Base-by-base conservation (phyloP, 1,140 invertebrate species). In the Trichonephila clavipes region DNA sequence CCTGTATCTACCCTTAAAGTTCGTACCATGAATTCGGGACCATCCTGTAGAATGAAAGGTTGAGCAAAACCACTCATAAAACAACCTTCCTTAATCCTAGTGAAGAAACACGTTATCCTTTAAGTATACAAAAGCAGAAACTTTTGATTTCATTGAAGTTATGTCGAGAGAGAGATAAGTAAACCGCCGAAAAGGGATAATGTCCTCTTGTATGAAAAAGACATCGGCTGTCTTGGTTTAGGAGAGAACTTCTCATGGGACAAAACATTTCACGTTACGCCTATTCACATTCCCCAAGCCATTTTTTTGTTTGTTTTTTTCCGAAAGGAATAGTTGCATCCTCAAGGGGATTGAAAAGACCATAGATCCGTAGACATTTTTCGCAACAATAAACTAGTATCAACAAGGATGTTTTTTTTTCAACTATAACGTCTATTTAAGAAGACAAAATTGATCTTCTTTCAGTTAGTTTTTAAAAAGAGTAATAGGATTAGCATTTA, bases 121-220 rank as follows among this genome's bases (percentile, higher is more conserved):
- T 77, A 77, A 77, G 72, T 77, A 28, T 77, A 19, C 72, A 40
- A 28, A 18, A 19, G 28, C 28, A 40, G 72, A 40, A 77, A 28
- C 7, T 51, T 77, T 77, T 77, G 34, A 77, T 77, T 77, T 77
- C 72, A 77, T 77, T 77, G 72, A 77, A 77, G 34, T 77, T 77
- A 28, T 14, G 34, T 40, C 72, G 4, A 18, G 72, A 77, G 28
- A 77, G 72, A 77, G 28, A 77, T 34, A 77, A 77, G 72, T 77
- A 77, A 77, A 77, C 40, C 72, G 72, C 19, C 28, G 28, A 77
- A 77, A 77, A 28, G 16, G 28, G 16, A 77, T 34, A 34, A 77
- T 34, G 72, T 77, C 34, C 18, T 69, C 24, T 77, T 77, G 16
- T 77, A 18, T 77, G 18, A 34, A 77, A 28, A 77, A 77, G 34